phyloP scores from a whole-genome alignment of 2,888 invertebrate genomes.

The Drosophila austrosaltans region DNA sequence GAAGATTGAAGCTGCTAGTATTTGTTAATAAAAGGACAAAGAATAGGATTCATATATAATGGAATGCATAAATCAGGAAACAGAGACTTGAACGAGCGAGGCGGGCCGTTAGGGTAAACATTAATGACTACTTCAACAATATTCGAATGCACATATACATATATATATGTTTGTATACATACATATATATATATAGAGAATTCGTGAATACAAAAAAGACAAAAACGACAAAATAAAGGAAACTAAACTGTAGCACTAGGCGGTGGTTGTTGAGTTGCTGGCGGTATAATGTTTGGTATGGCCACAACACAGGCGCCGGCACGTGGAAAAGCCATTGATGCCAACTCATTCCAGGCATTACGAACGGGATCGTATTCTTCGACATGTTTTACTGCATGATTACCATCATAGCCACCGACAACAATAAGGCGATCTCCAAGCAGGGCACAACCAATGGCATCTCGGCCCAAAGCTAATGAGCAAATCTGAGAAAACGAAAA shows the following conservation, averaged over 20 bases:
- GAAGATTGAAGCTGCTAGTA: neutral
- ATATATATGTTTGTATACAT: neutral
- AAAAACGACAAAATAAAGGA: conserved; percentile 17
- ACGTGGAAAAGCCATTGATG: conserved; percentile 91
- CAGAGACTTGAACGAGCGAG: conserved; percentile 12
- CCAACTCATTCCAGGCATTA: conserved; percentile 91
- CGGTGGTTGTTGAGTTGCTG: conserved; percentile 79
- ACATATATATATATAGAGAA: neutral
- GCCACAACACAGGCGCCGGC: conserved; percentile 95
- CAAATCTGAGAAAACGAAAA: conserved; percentile 85
- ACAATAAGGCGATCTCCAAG: conserved; percentile 90
- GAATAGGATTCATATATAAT: neutral
- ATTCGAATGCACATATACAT: neutral
- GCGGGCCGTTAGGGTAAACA: conserved; percentile 18
- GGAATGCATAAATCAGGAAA: conserved; percentile 7
- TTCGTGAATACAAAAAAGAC: neutral
- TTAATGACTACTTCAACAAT: conserved; percentile 4
- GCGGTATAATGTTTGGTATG: conserved; percentile 84
- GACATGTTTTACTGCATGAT: conserved; percentile 92
- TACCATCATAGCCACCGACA: conserved; percentile 96
- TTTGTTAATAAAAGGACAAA: neutral
- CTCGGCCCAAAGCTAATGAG: conserved; percentile 91
- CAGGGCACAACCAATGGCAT: conserved; percentile 94
- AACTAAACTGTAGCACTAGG: conserved; percentile 83
- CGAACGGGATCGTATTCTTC: conserved; percentile 94